Base-by-base conservation (phyloP, 2,888 invertebrate species). In the Apotomis turbidana region DNA sequence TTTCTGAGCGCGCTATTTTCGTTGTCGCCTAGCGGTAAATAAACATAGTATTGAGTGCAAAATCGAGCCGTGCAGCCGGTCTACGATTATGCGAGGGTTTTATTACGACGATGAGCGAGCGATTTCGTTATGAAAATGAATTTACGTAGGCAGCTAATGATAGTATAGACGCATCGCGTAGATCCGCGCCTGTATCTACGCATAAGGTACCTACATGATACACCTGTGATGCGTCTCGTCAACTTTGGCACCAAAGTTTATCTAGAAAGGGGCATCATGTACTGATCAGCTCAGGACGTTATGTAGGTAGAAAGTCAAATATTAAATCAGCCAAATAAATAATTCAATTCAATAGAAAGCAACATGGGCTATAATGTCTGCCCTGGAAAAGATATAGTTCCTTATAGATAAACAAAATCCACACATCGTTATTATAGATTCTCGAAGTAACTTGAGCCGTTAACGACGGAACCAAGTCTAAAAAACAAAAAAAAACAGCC, bases 1-100 rank as follows among this genome's bases (percentile, higher is more conserved):
- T 88, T 86, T 83, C 80, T 78, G 77, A 76, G 74, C 78, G 73
- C 66, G 72, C 82, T 85, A 85, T 82, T 81, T 78, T 79, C 62
- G 68, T 44, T 51, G 82, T 83, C 79, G 79, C 78, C 73, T 78
- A 62, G 80, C 77, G 76, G 76, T 67, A 66, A 75, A 71, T 76
- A 69, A 63, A 73, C 69, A 66, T 44, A n/a, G 63, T 52, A 70
- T 73, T 75, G 73, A 67, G 71, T 76, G 77, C 74, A 76, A 78
- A 75, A 71, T 55, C 64, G 57, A 58, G 38, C 41, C 59, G 71
- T 71, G 69, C 68, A 69, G 59, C 52, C 57, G 57, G 67, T 73
- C 59, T 61, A 60, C 49, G 57, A 68, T 72, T 55, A 62, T 68
- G 51, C 68, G 44, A 12, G 57, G 57, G n/a, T 66, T 70, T 73